phyloP scores from a whole-genome alignment of 1,140 invertebrate species.

The Drosophila seguyi region DNA sequence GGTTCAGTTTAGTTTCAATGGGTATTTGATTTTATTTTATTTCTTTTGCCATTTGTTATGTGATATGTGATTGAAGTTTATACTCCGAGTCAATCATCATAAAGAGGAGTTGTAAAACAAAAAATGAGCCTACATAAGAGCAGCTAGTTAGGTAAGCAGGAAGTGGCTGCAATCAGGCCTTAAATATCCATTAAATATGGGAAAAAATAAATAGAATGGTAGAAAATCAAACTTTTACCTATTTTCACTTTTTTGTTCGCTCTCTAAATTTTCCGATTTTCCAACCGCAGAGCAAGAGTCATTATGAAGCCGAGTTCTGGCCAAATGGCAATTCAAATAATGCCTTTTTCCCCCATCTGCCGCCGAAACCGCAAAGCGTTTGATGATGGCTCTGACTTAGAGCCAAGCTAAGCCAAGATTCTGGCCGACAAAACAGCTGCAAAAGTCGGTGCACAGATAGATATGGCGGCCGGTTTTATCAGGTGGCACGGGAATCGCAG shows the following conservation, averaged over 20 bases:
- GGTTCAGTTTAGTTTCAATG: conserved; percentile 42
- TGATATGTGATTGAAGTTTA: conserved; percentile 39
- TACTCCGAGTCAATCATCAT: conserved; percentile 3
- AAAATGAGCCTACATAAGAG: conserved; percentile 5
- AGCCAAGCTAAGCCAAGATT: conserved; percentile 7
- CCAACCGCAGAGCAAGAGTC: conserved; percentile 6
- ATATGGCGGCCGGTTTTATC: conserved; percentile 42
- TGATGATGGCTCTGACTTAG: conserved; percentile 38
- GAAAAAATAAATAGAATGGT: conserved; percentile 12
- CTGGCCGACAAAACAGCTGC: conserved; percentile 46
- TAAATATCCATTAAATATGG: conserved; percentile 5
- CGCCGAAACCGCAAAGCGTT: conserved; percentile 35
- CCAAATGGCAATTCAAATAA: conserved; percentile 42
- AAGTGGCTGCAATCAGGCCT: conserved; percentile 9
- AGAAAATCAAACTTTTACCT: conserved; percentile 2
- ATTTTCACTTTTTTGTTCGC: conserved; percentile 39
- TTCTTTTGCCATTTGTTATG: conserved; percentile 39
- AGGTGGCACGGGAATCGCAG: conserved; percentile 31
- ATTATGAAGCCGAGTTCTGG: conserved; percentile 29
- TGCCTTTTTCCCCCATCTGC: neutral
- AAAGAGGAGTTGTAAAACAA: conserved; percentile 11
- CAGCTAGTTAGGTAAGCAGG: conserved; percentile 33
- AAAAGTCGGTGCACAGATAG: conserved; percentile 11
- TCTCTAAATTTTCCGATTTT: neutral
- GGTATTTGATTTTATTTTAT: conserved; percentile 27